These are phyloP conservation scores for Cynaeus angustus DNA, from an alignment of 2,888 invertebrate genomes.

Conservation along the genomic window DNA sequence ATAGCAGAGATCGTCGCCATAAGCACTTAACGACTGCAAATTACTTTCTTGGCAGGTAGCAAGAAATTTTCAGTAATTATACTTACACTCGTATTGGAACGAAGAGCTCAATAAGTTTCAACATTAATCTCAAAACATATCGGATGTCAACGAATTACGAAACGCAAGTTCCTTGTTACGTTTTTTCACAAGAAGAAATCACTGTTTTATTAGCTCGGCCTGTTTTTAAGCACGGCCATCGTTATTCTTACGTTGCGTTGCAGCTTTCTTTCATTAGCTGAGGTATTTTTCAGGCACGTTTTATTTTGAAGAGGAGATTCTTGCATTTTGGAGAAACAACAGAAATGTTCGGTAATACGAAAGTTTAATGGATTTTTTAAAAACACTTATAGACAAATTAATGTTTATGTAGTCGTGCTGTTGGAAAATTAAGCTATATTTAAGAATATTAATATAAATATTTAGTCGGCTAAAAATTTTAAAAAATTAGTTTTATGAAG, in stretches of 20 bases:
- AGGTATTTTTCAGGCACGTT: slow-evolving; percentile 56
- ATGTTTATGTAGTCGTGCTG: no score
- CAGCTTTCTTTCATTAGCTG: slow-evolving; percentile 57
- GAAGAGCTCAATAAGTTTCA: neutral
- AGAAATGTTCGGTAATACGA: neutral
- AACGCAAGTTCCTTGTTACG: slow-evolving; percentile 43
- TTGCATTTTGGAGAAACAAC: slow-evolving; percentile 19
- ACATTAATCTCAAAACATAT: slow-evolving; percentile 22
- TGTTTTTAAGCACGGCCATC: slow-evolving; percentile 56
- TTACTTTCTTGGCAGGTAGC: slow-evolving; percentile 62
- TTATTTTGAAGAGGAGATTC: slow-evolving; percentile 21
- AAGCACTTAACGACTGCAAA: slow-evolving; percentile 62
- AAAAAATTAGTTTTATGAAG: no score
- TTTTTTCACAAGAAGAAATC: slow-evolving; percentile 44
- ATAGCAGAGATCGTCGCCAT: slow-evolving; percentile 59
- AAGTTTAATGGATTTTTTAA: neutral
- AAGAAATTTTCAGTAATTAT: slow-evolving; percentile 26
- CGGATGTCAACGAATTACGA: slow-evolving; percentile 29
- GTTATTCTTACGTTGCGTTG: slow-evolving; percentile 59
- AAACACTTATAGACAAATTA: no score
- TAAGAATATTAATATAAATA: no score
- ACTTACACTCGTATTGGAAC: slow-evolving; percentile 8
- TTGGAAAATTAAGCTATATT: no score
- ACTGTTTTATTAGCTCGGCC: slow-evolving; percentile 54
- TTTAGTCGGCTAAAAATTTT: no score